A percentile compares a stretch with the other conserved stretches of the same genome.
Evolutionary conservation across 2,797 vertebrate genomes (phyloP).

Genomic region (Erethizon dorsatum): DNA sequence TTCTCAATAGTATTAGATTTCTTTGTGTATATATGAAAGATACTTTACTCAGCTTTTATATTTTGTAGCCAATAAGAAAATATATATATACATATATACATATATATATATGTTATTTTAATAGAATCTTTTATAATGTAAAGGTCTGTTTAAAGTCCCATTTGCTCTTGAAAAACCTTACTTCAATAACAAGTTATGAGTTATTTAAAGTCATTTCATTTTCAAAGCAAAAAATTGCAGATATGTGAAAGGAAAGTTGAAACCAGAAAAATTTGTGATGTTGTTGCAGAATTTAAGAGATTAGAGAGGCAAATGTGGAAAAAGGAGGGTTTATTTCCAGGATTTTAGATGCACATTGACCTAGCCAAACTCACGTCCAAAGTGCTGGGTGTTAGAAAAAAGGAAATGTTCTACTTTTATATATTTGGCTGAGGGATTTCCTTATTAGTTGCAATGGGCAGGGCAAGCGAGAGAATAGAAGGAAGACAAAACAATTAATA

Average conservation of each 20-base stretch:
- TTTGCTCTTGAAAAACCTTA: conserved; percentile 73
- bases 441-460: too few species aligned
- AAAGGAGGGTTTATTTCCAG: too few species aligned
- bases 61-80: conserved; percentile 38
- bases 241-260: conserved; percentile 14
- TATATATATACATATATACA: neutral
- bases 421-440: too few species aligned
- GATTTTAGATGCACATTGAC: too few species aligned
- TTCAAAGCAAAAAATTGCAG: conserved; percentile 23
- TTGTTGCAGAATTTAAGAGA: too few species aligned
- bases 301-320: too few species aligned
- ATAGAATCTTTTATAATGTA: conserved; percentile 8
- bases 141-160: conserved; percentile 28
- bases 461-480: too few species aligned
- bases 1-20: conserved; percentile 68
- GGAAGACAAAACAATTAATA: too few species aligned
- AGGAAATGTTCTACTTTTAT: too few species aligned
- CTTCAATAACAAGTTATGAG: conserved; percentile 29
- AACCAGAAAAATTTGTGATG: conserved; percentile 1
- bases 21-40: neutral
- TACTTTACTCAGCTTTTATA: conserved; percentile 64
- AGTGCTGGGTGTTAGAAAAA: too few species aligned
- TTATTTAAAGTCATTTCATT: conserved; percentile 33
- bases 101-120: conserved; percentile 37
- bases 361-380: too few species aligned